Base-by-base conservation (phyloP, 2,113 vertebrate genomes). In the Gasterosteus aculeatus region DNA sequence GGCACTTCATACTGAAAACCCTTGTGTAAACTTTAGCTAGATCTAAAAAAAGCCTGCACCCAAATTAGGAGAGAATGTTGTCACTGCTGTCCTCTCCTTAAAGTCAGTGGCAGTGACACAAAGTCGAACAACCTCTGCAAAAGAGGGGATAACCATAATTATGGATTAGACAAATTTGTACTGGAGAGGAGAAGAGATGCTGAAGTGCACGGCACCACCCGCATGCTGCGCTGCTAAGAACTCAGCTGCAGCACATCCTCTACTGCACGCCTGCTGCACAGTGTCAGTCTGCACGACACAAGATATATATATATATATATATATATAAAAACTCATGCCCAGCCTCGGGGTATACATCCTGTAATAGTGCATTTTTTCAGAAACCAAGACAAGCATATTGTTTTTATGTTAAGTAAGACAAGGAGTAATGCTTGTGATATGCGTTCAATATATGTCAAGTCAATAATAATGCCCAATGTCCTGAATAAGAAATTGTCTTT, bases 141-240 rank as follows among this genome's bases (percentile, higher is more conserved):
- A 84, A 73, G 46, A 59, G 18, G 44, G 69, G 72, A 81, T 87
- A 70, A 82, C 74, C 65, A 80, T 69, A 64, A 81, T 69, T 54
- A 49, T 69, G 74, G 77, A 80, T 76, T 62, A 82, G 19, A 35
- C 12, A 1, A 10, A 38, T 63, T 22, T 39, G 64, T 81, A 68
- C 54, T 41, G 22, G 35, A 10, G 59, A 44, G 35, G 49, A 67
- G 62, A 38, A 76, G 73, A 54, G 46, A 71, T 7, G 5, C 33
- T 38, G 31, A 1, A 61, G 49, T 63, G 46, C 65, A 65, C 15
- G 33, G 26, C 59, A 66, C 29, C 49, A 67, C 29, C 47, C 26
- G n/a, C 26, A 3, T 18, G 42, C 44, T 1, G 14, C 3, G 16
- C 69, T 22, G 51, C 56, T 16, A 42, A 54, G 33, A 44, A 2